Base-by-base conservation (phyloP, 30 jellyfish, hydroid and myxozoan species). In the Aurelia sp. region DNA sequence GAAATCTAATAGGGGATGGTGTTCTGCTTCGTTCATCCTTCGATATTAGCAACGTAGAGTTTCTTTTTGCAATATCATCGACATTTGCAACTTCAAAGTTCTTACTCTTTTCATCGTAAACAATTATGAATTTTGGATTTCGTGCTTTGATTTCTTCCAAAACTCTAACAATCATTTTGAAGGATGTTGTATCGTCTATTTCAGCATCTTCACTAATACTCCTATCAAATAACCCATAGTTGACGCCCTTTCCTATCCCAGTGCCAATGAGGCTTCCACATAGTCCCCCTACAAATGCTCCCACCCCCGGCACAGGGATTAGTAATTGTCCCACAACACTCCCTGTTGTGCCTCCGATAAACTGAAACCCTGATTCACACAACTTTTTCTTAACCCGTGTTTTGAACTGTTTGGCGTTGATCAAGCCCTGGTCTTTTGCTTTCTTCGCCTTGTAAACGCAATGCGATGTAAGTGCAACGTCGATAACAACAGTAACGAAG, bases 271-370 rank as follows among this genome's bases (percentile, higher is more conserved):
- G 70, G 78, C 99, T 94, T 51, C 99, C 99, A 68, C 99, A 94
- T 10, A 94, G 83, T 13, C 99, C 99, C 16, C 99, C 99, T 4
- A 94, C 97, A 73, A 94, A 89, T 40, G 99, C 99, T 4, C 99
- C 99, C 33, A 94, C 79, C 15, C 87, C 96, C 6, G 99, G 99
- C 35, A 94, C 95, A 10, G 99, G 99, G 16, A 94, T 94, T 84
- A 94, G 72, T 58, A 86, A 52, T 74, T 94, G 99, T 20, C 99
- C 99, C 48, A 94, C 95, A 61, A 94, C 91, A n/a, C 98, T 90
- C 9, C 99, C 99, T 8, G 99, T 89, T 40, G 99, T 94, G 53
- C 99, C 97, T 19, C 99, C 99, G 62, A 94, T 97, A 63, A 94
- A 94, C 74, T 94, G 96, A n/a, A 89, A 78, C 15, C 99, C 92